Base-by-base conservation (phyloP, 2,888 invertebrate species). In the Rhaphigaster nebulosa region DNA sequence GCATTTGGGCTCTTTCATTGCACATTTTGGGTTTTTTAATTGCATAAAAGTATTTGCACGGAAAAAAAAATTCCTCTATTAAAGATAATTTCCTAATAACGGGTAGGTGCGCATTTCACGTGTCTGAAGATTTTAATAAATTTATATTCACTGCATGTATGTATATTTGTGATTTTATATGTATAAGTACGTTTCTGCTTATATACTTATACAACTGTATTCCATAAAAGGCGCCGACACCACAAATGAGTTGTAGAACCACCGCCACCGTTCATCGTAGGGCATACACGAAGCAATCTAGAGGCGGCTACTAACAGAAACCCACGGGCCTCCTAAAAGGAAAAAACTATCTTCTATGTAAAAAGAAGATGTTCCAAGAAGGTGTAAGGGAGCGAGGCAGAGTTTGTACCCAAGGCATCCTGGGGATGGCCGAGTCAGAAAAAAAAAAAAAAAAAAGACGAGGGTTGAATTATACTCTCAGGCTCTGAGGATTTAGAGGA, bases 361-460 rank as follows among this genome's bases (percentile, higher is more conserved):
- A 76, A 76, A 76, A 76, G 70, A 70, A 70, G 70, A 76, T 23
- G 70, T 45, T 84, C 3, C 15, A 45, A 84, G n/a, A 50, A 84
- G 84, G 84, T 84, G 84, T 84, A 50, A 84, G 84, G 45, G 45
- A 84, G 84, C 45, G 45, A n/a, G 41, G 45, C 80, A 38, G n/a
- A 84, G 84, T 84, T 76, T 84, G 84, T 84, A 45, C 2, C 45
- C 70, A 23, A n/a, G 84, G 50, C 84, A 50, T 41, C 84, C 84
- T 50, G 84, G 84, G 84, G 84, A n/a, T 45, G 45, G 45, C 15
- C 70, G 84, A 26, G 12, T 0, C 45, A n/a, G n/a, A 10, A 6
- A 38, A 45, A n/a, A 84, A 10, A 80, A 20, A n/a, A n/a, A 38
- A 80, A 84, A 84, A n/a, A 84, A 84, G 45, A 41, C 4, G 41